phyloP scores from a whole-genome alignment of 1,140 invertebrate species.

The Globodera rostochiensis region DNA sequence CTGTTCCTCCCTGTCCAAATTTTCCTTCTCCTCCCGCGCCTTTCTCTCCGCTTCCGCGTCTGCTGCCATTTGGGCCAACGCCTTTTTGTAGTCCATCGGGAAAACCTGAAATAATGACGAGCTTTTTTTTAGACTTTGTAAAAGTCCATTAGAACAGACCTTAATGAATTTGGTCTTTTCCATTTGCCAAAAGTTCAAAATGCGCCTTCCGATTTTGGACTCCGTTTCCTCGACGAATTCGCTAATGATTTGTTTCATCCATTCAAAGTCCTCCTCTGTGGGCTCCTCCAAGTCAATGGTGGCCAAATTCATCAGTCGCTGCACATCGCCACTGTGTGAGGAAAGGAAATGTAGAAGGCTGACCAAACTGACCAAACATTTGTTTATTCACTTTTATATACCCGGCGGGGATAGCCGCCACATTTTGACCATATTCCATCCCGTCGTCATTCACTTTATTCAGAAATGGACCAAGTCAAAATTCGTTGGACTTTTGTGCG shows the following conservation, averaged over 20 bases:
- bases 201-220: slow-evolving; percentile 79
- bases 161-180: slow-evolving; percentile 69
- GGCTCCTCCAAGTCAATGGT: slow-evolving; percentile 63
- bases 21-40: slow-evolving; percentile 63
- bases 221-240: slow-evolving; percentile 89
- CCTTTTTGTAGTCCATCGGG: slow-evolving; percentile 92
- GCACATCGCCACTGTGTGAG: slow-evolving; percentile 28
- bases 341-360: not conserved
- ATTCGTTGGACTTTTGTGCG: not conserved
- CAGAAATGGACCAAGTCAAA: not conserved
- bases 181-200: slow-evolving; percentile 81
- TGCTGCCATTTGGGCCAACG: slow-evolving; percentile 76
- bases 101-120: slow-evolving; percentile 73
- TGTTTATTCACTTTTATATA: not conserved
- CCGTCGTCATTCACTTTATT: not conserved
- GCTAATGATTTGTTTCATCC: slow-evolving; percentile 78
- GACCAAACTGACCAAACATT: not conserved
- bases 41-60: slow-evolving; percentile 66
- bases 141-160: not conserved
- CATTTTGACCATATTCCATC: too few species aligned
- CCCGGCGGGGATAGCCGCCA: too few species aligned
- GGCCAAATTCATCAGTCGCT: slow-evolving; percentile 55
- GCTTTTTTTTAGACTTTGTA: not conserved
- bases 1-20: slow-evolving; percentile 30
- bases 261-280: slow-evolving; percentile 76